phyloP scores from a whole-genome alignment of 2,888 invertebrate species.

The Rutpela maculata region DNA sequence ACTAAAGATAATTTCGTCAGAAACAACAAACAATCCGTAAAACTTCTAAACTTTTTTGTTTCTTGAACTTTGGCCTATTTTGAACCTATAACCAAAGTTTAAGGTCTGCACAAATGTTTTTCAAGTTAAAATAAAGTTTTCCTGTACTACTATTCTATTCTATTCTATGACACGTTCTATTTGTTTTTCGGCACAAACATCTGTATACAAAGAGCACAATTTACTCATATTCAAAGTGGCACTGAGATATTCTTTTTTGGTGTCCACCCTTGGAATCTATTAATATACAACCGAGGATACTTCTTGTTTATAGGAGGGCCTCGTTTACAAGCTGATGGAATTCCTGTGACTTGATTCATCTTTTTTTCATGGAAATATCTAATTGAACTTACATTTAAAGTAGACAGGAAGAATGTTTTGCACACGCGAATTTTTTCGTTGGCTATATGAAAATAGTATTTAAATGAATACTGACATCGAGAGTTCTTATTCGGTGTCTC shows the following conservation, averaged over 20 bases:
- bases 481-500: background rate
- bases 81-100: no score
- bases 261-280: background rate
- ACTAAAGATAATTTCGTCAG: no score
- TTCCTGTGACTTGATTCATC: background rate
- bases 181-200: constrained; percentile 1
- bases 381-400: background rate
- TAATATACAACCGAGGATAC: background rate
- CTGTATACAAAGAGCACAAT: background rate
- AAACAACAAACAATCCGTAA: no score
- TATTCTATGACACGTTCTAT: no score
- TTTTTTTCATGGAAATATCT: background rate
- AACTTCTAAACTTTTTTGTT: no score
- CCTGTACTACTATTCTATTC: no score
- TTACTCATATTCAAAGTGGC: background rate
- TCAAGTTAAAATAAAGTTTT: no score
- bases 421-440: background rate
- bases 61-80: no score
- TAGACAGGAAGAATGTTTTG: background rate
- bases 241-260: background rate
- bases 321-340: background rate
- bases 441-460: background rate
- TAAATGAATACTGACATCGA: background rate
- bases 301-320: background rate
- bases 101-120: no score